phyloP scores from a whole-genome alignment of 1,140 invertebrate genomes.

The Latrodectus geometricus region DNA sequence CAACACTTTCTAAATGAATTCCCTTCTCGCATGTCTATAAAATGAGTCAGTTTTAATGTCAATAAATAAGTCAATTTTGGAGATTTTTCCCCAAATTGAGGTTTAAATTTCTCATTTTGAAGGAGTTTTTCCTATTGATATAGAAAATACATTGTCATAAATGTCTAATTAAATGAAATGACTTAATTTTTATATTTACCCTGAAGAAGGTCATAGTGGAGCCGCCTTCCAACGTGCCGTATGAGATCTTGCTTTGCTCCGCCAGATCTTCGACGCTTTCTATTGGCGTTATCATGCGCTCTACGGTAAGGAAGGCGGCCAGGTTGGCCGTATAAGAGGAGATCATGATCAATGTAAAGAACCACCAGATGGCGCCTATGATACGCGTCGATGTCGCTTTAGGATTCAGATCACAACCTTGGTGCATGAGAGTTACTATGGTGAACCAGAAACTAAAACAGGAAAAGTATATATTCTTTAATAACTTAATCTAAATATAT shows the following conservation, averaged over 20 bases:
- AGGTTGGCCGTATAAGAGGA: conserved; percentile 99
- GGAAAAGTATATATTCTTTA: neutral
- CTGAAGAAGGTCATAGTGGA: conserved; percentile 97
- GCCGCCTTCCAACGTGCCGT: conserved; percentile 91
- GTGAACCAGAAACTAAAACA: conserved; percentile 70
- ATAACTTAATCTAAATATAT: neutral
- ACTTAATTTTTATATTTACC: conserved; percentile 81
- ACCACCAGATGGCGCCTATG: conserved; percentile 98
- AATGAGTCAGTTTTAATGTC: too few species aligned
- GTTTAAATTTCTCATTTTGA: too few species aligned
- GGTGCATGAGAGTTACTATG: conserved; percentile 71
- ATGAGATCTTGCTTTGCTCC: conserved; percentile 92
- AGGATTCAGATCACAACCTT: conserved; percentile 71
- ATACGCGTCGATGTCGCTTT: conserved; percentile 93
- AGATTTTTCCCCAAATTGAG: too few species aligned
- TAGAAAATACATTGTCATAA: too few species aligned
- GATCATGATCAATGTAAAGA: conserved; percentile 99
- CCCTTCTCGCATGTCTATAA: too few species aligned
- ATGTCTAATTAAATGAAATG: too few species aligned
- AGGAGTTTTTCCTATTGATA: too few species aligned
- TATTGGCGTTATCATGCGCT: conserved; percentile 95
- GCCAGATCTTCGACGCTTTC: conserved; percentile 96
- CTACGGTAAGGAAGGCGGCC: conserved; percentile 96
- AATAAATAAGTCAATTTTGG: too few species aligned
- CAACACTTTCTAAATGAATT: too few species aligned